Conservation (phyloP, 2,797 vertebrate species). For the Lagothrix lagotricha region DNA sequence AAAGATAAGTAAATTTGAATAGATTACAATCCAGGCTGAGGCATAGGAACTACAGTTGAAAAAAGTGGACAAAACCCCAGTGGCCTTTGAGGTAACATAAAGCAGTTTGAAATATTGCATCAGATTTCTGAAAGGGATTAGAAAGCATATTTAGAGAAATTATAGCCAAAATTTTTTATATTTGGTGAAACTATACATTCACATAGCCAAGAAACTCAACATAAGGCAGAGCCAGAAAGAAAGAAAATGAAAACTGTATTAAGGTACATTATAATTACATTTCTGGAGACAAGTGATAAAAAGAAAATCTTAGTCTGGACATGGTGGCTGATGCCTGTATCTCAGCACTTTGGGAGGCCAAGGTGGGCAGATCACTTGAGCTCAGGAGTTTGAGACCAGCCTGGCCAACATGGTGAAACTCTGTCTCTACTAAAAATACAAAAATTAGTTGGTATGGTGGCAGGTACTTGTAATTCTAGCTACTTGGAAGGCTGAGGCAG, state of each 20-base stretch:
- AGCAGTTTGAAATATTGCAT: background rate
- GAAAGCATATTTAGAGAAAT: background rate
- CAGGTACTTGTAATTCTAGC: background rate
- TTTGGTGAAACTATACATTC: background rate
- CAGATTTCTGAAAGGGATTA: background rate
- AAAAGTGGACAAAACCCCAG: background rate
- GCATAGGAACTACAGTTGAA: background rate
- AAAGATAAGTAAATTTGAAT: background rate
- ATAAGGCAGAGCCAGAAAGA: background rate
- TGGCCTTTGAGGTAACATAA: background rate
- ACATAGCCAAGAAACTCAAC: background rate
- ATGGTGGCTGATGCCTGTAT: background rate
- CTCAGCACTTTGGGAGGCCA: background rate
- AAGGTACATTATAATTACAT: background rate
- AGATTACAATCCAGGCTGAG: background rate
- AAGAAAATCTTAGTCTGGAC: background rate
- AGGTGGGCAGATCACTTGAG: too few relatives aligned
- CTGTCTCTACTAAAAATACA: background rate
- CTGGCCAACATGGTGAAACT: background rate
- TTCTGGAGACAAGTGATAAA: background rate
- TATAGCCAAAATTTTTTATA: background rate
- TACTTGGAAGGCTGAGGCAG: background rate
- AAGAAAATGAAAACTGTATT: background rate
- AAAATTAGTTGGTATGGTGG: background rate
- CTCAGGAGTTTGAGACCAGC: background rate